Evolutionary conservation across 1,140 invertebrate species (phyloP).

Genomic region (Homalodisca vitripennis): DNA sequence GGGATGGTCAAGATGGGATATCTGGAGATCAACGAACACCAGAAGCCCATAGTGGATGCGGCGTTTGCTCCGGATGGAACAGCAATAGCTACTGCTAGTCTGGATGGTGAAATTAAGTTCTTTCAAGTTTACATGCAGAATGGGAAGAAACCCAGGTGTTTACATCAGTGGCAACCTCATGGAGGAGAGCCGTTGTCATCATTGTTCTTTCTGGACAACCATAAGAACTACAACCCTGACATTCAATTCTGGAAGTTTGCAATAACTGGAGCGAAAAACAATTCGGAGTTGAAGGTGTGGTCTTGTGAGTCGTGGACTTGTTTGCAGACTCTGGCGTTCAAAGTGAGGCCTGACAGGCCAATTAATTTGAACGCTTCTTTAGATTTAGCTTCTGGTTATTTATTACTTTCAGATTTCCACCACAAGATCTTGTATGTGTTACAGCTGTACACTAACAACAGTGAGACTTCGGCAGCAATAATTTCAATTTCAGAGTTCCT

Average conservation of each 20-base stretch:
- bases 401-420: slow-evolving; percentile 82
- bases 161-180: slow-evolving; percentile 91
- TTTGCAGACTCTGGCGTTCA: slow-evolving; percentile 81
- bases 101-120: slow-evolving; percentile 88
- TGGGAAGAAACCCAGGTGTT: slow-evolving; percentile 66
- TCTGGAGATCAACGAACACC: slow-evolving; percentile 66
- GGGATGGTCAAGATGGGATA: slow-evolving; percentile 56
- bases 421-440: slow-evolving; percentile 76
- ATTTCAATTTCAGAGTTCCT: slow-evolving; percentile 78
- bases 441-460: slow-evolving; percentile 62
- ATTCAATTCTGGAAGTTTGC: slow-evolving; percentile 93
- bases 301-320: slow-evolving; percentile 92
- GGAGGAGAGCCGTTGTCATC: slow-evolving; percentile 79
- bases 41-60: slow-evolving; percentile 75
- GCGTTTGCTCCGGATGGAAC: slow-evolving; percentile 92
- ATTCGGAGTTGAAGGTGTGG: slow-evolving; percentile 91
- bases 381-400: slow-evolving; percentile 77
- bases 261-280: slow-evolving; percentile 85
- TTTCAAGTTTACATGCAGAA: slow-evolving; percentile 74
- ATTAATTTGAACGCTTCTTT: slow-evolving; percentile 70
- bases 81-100: slow-evolving; percentile 82
- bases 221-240: slow-evolving; percentile 78
- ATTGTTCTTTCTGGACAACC: slow-evolving; percentile 90
- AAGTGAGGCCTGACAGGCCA: slow-evolving; percentile 42
- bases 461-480: slow-evolving; percentile 55